Evolutionary conservation across 2,797 vertebrate genomes (phyloP).

Genomic region (Sebastes flavidus): DNA sequence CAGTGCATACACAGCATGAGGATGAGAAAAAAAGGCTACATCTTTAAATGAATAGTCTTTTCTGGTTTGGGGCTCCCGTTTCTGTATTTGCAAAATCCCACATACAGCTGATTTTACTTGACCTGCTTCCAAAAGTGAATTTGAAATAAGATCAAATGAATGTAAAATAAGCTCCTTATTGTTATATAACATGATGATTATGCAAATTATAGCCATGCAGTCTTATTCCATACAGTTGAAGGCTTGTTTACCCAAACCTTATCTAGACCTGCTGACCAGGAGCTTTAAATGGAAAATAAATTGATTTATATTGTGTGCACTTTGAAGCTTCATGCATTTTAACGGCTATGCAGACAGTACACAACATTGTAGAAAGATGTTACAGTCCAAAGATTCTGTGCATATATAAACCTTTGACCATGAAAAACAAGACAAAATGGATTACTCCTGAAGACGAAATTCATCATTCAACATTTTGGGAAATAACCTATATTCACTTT

Average conservation of each 20-base stretch:
- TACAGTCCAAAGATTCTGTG: not conserved
- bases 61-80: conserved; percentile 1
- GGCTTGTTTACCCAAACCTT: conserved; percentile 39
- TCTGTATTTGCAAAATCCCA: conserved; percentile 24
- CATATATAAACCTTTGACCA: not conserved
- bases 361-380: not conserved
- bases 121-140: conserved; percentile 59
- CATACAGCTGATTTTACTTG: conserved; percentile 35
- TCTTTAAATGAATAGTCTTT: conserved; percentile 5
- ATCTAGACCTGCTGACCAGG: conserved; percentile 21
- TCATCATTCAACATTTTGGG: not conserved
- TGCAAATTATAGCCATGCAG: conserved; percentile 48
- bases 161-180: conserved; percentile 42
- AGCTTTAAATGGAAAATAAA: not conserved
- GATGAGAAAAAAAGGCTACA: not conserved
- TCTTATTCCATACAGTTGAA: conserved; percentile 36
- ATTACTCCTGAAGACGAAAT: not conserved
- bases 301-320: not conserved
- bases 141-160: conserved; percentile 43
- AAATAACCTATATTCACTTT: not conserved
- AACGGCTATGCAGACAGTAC: not conserved
- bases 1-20: not conserved
- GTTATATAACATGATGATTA: conserved; percentile 59
- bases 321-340: not conserved
- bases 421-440: not conserved